Percentiles rank a stretch among this genome's conserved stretches.
These are phyloP conservation scores for Istiophorus platypterus DNA, from an alignment of 2,113 vertebrate genomes.

Conservation along the genomic window DNA sequence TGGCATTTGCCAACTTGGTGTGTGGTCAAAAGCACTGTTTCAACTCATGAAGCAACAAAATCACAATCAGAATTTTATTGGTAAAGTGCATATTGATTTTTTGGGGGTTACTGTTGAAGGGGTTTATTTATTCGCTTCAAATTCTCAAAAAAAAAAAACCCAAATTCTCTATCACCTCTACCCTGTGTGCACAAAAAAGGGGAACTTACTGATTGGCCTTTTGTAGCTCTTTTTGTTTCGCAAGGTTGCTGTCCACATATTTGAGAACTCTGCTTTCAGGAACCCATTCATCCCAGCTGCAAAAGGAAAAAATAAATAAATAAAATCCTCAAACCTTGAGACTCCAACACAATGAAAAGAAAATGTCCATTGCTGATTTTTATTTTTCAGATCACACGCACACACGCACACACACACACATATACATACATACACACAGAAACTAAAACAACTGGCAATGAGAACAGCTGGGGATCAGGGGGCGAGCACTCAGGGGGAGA, in stretches of 20 bases:
- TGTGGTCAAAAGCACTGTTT: background rate
- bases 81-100: background rate
- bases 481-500: background rate
- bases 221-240: slow-evolving; percentile 99
- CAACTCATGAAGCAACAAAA: background rate
- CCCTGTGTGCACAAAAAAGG: background rate
- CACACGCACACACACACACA: background rate
- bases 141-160: background rate
- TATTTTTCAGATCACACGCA: background rate
- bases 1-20: background rate
- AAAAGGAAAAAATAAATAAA: slow-evolving; percentile 20
- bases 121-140: too few species aligned
- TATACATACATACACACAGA: background rate
- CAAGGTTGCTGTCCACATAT: slow-evolving; percentile 98
- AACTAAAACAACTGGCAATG: background rate
- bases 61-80: background rate
- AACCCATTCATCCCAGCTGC: slow-evolving; percentile 99
- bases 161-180: background rate
- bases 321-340: slow-evolving; percentile 3
- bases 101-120: background rate
- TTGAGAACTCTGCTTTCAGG: slow-evolving; percentile 99
- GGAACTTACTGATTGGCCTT: slow-evolving; percentile 97
- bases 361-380: background rate
- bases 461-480: background rate
- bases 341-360: background rate